Percentiles rank a stretch among this genome's conserved stretches.
These are phyloP conservation scores for Sparidentex hasta DNA, from an alignment of 2,797 vertebrate species.

Conservation along the genomic window DNA sequence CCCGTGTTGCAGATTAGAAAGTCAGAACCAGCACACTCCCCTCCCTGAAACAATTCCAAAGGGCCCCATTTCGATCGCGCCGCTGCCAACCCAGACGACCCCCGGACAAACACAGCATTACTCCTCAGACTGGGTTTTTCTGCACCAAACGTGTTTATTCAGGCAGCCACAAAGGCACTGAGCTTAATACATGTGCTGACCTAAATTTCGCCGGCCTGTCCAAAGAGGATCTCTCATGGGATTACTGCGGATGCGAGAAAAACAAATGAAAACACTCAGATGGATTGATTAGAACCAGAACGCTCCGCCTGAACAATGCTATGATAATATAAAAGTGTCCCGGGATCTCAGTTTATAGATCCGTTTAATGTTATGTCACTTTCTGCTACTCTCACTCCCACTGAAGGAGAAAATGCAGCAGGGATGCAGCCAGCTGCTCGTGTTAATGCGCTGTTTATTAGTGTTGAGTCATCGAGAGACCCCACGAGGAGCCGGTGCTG, in stretches of 20 bases:
- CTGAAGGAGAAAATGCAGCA: neutral
- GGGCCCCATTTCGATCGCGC: neutral
- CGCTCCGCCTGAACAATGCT: constrained; percentile 8
- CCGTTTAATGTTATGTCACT: neutral
- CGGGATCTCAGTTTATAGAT: neutral
- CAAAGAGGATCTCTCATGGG: constrained; percentile 76
- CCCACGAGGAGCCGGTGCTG: constrained; percentile 51
- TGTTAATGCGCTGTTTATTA: neutral
- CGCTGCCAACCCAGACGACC: neutral
- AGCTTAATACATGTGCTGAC: constrained; percentile 74
- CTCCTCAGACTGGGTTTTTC: constrained; percentile 2
- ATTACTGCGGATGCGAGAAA: constrained; percentile 61
- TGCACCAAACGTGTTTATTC: constrained; percentile 22
- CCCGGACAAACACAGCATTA: neutral
- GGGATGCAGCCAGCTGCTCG: neutral
- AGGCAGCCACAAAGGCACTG: constrained; percentile 27
- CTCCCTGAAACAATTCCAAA: neutral
- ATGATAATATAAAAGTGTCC: neutral
- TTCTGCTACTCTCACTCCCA: neutral
- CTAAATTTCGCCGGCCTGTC: constrained; percentile 66
- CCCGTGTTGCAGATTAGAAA: neutral
- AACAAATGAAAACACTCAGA: constrained; percentile 49
- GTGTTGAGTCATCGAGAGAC: constrained; percentile 72
- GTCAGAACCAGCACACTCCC: neutral
- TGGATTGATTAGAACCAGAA: constrained; percentile 54